Base-by-base conservation (phyloP, 2,797 vertebrate genomes). In the Craterocephalus amniculus region DNA sequence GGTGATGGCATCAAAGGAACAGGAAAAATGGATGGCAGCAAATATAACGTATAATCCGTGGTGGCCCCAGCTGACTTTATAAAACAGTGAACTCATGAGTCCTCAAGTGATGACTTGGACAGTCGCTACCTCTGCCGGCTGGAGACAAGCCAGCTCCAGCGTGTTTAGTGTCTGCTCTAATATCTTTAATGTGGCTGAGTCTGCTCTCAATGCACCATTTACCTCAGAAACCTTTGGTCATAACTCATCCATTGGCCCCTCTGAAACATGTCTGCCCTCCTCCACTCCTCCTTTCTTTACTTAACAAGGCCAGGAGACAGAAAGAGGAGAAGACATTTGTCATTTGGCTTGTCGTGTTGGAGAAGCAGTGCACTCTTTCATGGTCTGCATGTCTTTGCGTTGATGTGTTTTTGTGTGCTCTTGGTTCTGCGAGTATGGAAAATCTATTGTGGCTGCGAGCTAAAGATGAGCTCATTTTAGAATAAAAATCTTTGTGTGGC, bases 251-350 rank as follows among this genome's bases (percentile, higher is more conserved):
- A 9, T 67, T 32, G n/a, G 38, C 71, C 76, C 75, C 71, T 79
- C 60, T 5, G 24, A 78, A 81, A 78, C 65, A 67, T 51, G 13
- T 71, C 61, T 65, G 66, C 51, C 70, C 72, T 78, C 60, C 79
- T 81, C 38, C 49, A 1, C 74, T 70, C 58, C 74, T 72, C 66
- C 58, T 78, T 61, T 83, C 85, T 90, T 88, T 86, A 83, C 87
- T 93, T 89, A 86, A 92, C 87, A 89, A 88, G 84, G 85, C 76
- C 89, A 85, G 80, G 78, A 87, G 74, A 83, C 78, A 35, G 70
- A 67, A 56, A 80, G 38, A 59, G 60, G 70, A 70, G 83, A 64
- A 67, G 75, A 69, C 56, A 67, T 87, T 87, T 88, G 78, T 86
- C 81, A 84, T 72, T 66, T 70, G 58, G 65, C 59, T 77, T 80